Base-by-base conservation (phyloP, 2,888 invertebrate species). In the Osmoderma eremita region DNA sequence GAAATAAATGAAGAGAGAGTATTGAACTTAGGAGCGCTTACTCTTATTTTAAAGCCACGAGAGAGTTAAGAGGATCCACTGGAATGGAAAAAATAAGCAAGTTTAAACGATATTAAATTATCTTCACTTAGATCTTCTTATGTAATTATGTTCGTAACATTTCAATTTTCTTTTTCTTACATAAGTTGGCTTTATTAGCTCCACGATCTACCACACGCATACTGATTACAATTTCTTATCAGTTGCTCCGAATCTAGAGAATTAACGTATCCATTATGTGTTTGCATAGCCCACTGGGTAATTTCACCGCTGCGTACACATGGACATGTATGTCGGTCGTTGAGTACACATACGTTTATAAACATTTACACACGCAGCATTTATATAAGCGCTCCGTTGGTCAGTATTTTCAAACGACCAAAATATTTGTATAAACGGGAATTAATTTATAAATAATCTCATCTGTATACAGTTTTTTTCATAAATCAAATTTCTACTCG, bases 41-140 rank as follows among this genome's bases (percentile, higher is more conserved):
- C 24, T 45, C 42, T 61, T 8, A 1, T 10, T 1, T 10, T 3
- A 30, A 30, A 30, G 24, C 24, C 24, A 24, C n/a, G 10, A 30
- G 5, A 1, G 6, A 6, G 6, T 3, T 3, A 30, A 30, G 10
- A 6, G 6, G 10, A 30, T 30, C 6, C 17, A 58, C 42, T 42
- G n/a, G 58, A 30, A 15, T 56, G 41, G 41, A 41, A 41, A 56
- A 56, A 56, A 56, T 56, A 56, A 56, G 42, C 56, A 56, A 56
- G 56, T 56, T 56, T 56, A 39, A 22, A 41, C 42, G 56, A 41
- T 56, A 56, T 22, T 56, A 56, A 56, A 56, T 56, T 56, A 56
- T 56, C 42, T 56, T 56, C 56, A 56, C 41, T 41, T 22, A 22
- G n/a, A 20, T 41, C 41, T 20, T 56, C 41, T 56, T 56, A 41